These are phyloP conservation scores for Ascaphus truei DNA, from an alignment of 2,113 vertebrate species.

Conservation along the genomic window DNA sequence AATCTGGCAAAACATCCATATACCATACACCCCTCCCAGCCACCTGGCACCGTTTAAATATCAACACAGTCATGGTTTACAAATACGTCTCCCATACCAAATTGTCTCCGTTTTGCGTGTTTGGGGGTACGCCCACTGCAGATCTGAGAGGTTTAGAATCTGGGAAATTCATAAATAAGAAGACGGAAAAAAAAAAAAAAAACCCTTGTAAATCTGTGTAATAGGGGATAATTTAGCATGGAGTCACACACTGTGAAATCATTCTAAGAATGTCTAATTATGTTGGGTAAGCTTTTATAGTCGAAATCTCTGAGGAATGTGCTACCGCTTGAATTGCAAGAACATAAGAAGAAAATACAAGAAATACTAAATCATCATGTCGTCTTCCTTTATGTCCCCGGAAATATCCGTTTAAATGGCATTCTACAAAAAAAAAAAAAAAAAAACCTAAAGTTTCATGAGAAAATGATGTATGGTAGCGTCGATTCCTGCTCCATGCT, in stretches of 20 bases:
- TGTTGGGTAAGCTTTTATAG: not conserved
- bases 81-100: no score
- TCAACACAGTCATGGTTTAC: not conserved
- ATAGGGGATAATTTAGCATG: not conserved
- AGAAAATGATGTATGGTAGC: no score
- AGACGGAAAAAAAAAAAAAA: no score
- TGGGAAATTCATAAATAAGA: no score
- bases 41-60: not conserved
- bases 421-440: not conserved
- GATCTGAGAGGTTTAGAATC: not conserved
- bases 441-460: no score
- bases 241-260: conserved; percentile 4
- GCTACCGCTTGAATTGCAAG: not conserved
- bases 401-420: no score
- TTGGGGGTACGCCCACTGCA: not conserved
- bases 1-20: not conserved
- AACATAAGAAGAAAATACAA: not conserved
- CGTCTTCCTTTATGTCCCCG: no score
- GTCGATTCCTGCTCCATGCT: no score
- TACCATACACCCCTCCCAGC: not conserved
- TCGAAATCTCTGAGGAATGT: not conserved
- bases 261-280: conserved; percentile 26
- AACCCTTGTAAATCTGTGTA: not conserved
- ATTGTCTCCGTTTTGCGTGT: no score
- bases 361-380: no score